Evolutionary conservation across 2,888 invertebrate genomes (phyloP).

Genomic region (Seira musarum): DNA sequence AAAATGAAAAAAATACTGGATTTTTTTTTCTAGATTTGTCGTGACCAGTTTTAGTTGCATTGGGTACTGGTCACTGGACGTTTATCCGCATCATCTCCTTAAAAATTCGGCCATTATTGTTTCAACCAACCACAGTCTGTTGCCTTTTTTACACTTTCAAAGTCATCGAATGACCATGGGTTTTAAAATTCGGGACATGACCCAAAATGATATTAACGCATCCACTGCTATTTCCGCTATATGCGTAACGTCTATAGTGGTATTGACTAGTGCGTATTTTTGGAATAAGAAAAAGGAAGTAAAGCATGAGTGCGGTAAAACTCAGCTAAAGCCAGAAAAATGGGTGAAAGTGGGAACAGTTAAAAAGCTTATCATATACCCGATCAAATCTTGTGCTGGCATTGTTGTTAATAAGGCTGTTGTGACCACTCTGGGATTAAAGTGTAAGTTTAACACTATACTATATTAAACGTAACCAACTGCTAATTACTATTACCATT

Average conservation of each 20-base stretch:
- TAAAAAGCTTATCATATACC: slow-evolving; percentile 72
- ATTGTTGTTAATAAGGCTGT: slow-evolving; percentile 70
- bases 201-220: slow-evolving; percentile 13
- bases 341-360: slow-evolving; percentile 72
- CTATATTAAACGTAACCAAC: no score
- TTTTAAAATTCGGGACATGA: neutral
- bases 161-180: neutral
- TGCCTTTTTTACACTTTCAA: no score
- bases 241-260: neutral
- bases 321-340: slow-evolving; percentile 58
- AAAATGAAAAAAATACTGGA: neutral
- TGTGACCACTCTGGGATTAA: slow-evolving; percentile 72
- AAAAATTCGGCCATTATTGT: neutral
- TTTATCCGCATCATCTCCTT: no score
- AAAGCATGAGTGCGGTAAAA: slow-evolving; percentile 10
- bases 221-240: neutral
- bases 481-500: no score
- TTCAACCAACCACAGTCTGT: no score
- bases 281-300: slow-evolving; percentile 40
- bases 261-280: slow-evolving; percentile 25
- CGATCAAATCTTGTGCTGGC: slow-evolving; percentile 73
- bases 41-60: neutral
- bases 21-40: slow-evolving; percentile 1
- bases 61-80: no score
- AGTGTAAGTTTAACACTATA: slow-evolving; percentile 49